phyloP scores from a whole-genome alignment of 2,888 invertebrate genomes.

The Orchesella flavescens region DNA sequence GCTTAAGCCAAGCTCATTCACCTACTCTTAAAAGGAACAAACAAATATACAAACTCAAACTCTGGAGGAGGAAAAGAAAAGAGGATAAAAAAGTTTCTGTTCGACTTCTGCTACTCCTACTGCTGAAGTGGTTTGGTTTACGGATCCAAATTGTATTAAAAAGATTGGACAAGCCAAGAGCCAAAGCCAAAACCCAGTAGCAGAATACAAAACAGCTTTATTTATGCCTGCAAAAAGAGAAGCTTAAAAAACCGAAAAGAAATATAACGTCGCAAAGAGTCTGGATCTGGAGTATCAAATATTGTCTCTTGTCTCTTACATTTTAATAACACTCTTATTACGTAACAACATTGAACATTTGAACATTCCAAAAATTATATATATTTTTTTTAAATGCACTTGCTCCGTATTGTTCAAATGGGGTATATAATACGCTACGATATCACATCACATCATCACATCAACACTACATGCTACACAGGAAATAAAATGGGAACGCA shows the following conservation, averaged over 20 bases:
- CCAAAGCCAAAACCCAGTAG: not conserved
- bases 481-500: too few species aligned
- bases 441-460: too few species aligned
- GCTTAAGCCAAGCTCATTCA: slow-evolving; percentile 24
- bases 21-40: not conserved
- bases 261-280: not conserved
- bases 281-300: too few species aligned
- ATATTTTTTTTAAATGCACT: too few species aligned
- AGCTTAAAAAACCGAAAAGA: not conserved
- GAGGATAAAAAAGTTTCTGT: not conserved
- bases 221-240: not conserved
- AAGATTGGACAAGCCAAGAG: not conserved
- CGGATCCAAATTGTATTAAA: too few species aligned
- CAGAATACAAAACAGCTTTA: slow-evolving; percentile 10
- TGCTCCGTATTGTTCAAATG: too few species aligned
- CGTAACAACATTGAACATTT: too few species aligned
- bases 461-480: too few species aligned
- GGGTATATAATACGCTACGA: too few species aligned
- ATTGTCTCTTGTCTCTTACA: not conserved
- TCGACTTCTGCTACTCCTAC: not conserved
- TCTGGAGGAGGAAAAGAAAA: not conserved
- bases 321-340: too few species aligned
- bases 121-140: not conserved
- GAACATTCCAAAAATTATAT: too few species aligned
- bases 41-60: too few species aligned